These are phyloP conservation scores for Apamea monoglypha DNA, from an alignment of 2,888 invertebrate species.

Conservation along the genomic window DNA sequence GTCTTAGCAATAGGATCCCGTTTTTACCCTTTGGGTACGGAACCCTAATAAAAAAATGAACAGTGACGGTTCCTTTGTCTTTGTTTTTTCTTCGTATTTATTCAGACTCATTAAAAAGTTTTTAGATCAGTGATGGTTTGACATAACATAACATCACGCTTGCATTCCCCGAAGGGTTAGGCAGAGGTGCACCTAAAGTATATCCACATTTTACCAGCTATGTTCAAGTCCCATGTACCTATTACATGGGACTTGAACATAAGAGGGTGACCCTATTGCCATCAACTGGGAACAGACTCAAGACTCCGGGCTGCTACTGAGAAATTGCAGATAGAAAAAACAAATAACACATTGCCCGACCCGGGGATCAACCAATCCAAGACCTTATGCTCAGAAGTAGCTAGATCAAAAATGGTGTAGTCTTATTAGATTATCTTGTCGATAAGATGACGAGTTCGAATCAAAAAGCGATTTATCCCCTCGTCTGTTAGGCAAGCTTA, in stretches of 20 bases:
- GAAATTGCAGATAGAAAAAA: neutral
- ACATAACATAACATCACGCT: neutral
- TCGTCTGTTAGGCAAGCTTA: too few relatives aligned
- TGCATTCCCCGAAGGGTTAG: too few relatives aligned
- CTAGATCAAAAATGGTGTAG: neutral
- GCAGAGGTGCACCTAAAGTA: too few relatives aligned
- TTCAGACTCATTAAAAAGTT: neutral
- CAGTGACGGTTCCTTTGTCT: neutral
- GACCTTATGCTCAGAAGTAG: neutral
- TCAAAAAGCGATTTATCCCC: too few relatives aligned
- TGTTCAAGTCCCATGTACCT: too few relatives aligned
- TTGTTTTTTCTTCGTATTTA: neutral
- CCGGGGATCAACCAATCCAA: neutral
- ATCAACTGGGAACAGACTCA: neutral
- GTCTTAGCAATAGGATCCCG: too few relatives aligned
- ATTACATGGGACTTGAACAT: too few relatives aligned
- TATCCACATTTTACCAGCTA: too few relatives aligned
- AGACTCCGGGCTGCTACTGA: neutral
- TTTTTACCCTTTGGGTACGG: too few relatives aligned
- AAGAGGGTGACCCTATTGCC: too few relatives aligned
- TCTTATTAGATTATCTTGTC: neutral
- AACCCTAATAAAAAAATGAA: too few relatives aligned
- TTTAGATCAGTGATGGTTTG: neutral
- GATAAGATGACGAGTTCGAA: neutral
- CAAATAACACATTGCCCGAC: neutral